A percentile compares a stretch with the other conserved stretches of the same genome.
These are phyloP conservation scores for Zeuzera pyrina DNA, from an alignment of 2,888 invertebrate genomes.

Conservation along the genomic window DNA sequence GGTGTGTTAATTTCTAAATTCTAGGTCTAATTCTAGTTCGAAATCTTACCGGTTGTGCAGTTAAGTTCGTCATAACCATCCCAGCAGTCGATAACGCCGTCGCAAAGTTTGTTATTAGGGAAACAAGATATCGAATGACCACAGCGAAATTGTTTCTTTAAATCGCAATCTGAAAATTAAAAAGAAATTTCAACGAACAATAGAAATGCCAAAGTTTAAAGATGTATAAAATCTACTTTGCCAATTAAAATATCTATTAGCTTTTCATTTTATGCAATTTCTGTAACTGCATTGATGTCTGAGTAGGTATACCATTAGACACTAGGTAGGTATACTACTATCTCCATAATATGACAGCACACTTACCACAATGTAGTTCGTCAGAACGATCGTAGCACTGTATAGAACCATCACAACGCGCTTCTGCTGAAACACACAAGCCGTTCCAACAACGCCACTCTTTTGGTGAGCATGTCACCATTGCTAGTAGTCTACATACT, in stretches of 20 bases:
- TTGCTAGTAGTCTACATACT: constrained; percentile 72
- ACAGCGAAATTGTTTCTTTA: constrained; percentile 79
- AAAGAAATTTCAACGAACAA: too few species aligned
- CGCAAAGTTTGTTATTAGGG: constrained; percentile 77
- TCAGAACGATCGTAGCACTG: constrained; percentile 84
- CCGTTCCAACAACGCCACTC: constrained; percentile 83
- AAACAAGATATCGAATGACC: constrained; percentile 83
- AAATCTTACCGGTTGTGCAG: constrained; percentile 75
- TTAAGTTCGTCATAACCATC: constrained; percentile 82
- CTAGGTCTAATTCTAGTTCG: constrained; percentile 3
- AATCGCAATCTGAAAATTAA: constrained; percentile 75
- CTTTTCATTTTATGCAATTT: too few species aligned
- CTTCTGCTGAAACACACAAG: constrained; percentile 75
- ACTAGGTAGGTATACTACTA: too few species aligned
- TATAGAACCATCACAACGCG: constrained; percentile 80
- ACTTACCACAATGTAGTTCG: constrained; percentile 81
- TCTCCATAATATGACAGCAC: neutral
- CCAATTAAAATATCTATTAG: too few species aligned
- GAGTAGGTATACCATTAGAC: too few species aligned
- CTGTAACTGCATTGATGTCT: too few species aligned
- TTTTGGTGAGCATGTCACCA: constrained; percentile 73
- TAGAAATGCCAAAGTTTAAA: too few species aligned
- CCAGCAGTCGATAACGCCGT: constrained; percentile 84
- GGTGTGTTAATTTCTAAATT: neutral
- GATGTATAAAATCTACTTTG: too few species aligned